Percentiles rank a stretch among this genome's conserved stretches.
Evolutionary conservation across 1,140 invertebrate genomes (phyloP).

Genomic region (Anastrepha ludens): DNA sequence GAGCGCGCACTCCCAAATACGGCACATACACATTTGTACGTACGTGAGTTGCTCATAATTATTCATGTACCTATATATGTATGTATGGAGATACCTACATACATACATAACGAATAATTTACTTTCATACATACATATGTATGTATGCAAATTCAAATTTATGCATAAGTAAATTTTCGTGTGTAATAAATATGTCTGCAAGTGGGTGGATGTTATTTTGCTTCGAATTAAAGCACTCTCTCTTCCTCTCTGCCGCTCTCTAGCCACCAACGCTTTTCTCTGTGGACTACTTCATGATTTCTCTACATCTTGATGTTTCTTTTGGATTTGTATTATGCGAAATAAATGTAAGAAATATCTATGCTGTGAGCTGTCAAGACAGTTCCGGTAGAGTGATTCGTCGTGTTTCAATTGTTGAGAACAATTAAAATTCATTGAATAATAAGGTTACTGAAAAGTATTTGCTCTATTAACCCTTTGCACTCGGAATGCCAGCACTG

Average conservation of each 20-base stretch:
- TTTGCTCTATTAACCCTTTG: neutral
- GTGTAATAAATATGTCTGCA: constrained; percentile 20
- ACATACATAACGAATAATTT: too few relatives aligned
- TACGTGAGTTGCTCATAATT: neutral
- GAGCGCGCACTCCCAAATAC: neutral
- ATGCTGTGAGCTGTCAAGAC: neutral
- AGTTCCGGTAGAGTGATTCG: neutral
- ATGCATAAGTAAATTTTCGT: constrained; percentile 35
- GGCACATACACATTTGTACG: neutral
- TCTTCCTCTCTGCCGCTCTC: neutral
- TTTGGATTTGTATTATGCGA: neutral
- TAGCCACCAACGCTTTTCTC: neutral
- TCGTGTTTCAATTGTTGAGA: neutral
- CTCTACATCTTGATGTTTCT: neutral
- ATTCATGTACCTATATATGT: neutral
- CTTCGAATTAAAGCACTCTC: neutral
- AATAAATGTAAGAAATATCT: constrained; percentile 31
- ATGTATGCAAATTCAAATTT: neutral
- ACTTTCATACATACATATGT: neutral
- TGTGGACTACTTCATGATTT: neutral
- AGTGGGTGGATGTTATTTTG: constrained; percentile 13
- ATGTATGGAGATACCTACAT: too few relatives aligned
- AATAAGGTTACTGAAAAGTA: neutral
- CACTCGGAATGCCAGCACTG: too few relatives aligned
- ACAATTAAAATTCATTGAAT: constrained; percentile 14